These are phyloP conservation scores for Miichthys miiuy DNA, from an alignment of 2,797 vertebrate genomes.

Conservation along the genomic window DNA sequence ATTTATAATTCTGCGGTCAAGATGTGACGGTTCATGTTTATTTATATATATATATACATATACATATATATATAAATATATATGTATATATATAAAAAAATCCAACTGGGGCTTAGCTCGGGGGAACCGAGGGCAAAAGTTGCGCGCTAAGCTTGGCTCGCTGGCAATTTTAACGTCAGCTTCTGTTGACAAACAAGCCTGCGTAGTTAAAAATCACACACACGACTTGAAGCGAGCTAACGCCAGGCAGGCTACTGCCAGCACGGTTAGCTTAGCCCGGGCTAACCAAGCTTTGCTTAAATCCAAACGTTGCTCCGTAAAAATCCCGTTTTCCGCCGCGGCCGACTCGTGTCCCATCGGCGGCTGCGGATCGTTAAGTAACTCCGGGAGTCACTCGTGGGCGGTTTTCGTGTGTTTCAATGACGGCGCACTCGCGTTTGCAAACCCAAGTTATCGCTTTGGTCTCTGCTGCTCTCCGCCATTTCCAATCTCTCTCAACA, in stretches of 20 bases:
- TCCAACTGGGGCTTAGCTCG: not conserved
- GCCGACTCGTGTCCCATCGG: conserved; percentile 49
- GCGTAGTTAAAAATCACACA: conserved; percentile 71
- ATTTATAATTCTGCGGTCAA: conserved; percentile 25
- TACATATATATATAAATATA: too few relatives aligned
- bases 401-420: conserved; percentile 41
- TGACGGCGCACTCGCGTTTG: conserved; percentile 64
- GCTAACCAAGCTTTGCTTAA: conserved; percentile 70
- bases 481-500: conserved; percentile 85
- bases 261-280: conserved; percentile 67
- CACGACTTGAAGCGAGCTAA: conserved; percentile 69
- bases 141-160: conserved; percentile 26
- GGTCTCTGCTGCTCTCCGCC: conserved; percentile 83
- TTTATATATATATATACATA: too few relatives aligned
- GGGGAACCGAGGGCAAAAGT: conserved; percentile 32
- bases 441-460: conserved; percentile 71
- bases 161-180: conserved; percentile 66
- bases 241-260: conserved; percentile 64
- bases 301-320: conserved; percentile 56
- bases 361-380: conserved; percentile 12
- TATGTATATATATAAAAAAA: too few relatives aligned
- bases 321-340: too few relatives aligned
- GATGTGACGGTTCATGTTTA: conserved; percentile 19
- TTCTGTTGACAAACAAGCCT: conserved; percentile 84
- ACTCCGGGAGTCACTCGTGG: conserved; percentile 31